These are phyloP conservation scores for Oligia strigilis DNA, from an alignment of 2,888 invertebrate genomes.

Conservation along the genomic window DNA sequence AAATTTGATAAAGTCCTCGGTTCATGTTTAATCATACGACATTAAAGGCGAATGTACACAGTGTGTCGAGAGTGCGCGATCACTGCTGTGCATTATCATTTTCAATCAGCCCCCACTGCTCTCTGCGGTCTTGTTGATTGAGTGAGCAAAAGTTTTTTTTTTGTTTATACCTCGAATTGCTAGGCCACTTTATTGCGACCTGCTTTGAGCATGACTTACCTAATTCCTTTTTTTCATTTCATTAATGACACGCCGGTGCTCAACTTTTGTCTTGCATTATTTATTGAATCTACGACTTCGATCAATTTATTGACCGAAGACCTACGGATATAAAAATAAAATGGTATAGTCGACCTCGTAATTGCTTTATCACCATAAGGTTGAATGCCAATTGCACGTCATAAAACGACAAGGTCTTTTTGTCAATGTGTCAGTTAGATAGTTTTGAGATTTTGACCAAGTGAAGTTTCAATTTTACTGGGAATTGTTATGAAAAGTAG, in stretches of 20 bases:
- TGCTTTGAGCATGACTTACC: constrained; percentile 29
- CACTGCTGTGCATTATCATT: constrained; percentile 82
- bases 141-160: constrained; percentile 78
- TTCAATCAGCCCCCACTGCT: constrained; percentile 78
- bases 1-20: constrained; percentile 89
- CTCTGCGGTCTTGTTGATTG: constrained; percentile 71
- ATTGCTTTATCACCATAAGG: neutral
- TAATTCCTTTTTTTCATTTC: constrained; percentile 7
- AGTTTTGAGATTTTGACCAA: too few species aligned
- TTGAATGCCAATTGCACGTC: neutral
- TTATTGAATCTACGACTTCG: neutral
- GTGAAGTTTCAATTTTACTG: neutral
- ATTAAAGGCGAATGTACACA: constrained; percentile 78
- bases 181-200: constrained; percentile 59
- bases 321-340: neutral
- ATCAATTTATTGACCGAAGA: neutral
- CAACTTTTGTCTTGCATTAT: neutral
- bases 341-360: neutral
- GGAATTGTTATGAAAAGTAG: neutral
- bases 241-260: constrained; percentile 12
- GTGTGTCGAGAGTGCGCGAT: constrained; percentile 73
- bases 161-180: constrained; percentile 68
- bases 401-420: neutral
- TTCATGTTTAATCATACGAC: constrained; percentile 89
- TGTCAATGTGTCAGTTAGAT: neutral